Base-by-base conservation (phyloP, 2,888 invertebrate species). In the Drosophila tripunctata region DNA sequence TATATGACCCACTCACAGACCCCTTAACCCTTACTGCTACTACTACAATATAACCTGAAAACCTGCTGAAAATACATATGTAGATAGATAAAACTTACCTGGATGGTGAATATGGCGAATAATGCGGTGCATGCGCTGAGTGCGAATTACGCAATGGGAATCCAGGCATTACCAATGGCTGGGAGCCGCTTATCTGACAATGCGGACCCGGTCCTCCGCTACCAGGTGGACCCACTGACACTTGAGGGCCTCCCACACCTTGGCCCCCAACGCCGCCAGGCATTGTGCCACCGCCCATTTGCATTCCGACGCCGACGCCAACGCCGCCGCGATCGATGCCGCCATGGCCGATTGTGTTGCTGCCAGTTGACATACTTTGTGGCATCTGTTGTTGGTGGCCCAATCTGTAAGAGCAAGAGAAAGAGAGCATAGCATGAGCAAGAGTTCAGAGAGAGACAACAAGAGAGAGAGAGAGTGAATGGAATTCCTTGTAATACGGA, bases 61-160 rank as follows among this genome's bases (percentile, higher is more conserved):
- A n/a, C n/a, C n/a, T n/a, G n/a, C n/a, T n/a, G n/a, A n/a, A n/a
- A n/a, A n/a, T n/a, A n/a, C n/a, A n/a, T n/a, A n/a, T n/a, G 35
- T 12, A 1, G 14, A 35, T 27, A 43, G 27, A 27, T 27, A 27
- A 27, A 27, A 27, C 75, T 86, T 89, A 92, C 92, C 97, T 95
- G 91, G 96, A 97, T 91, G 96, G 96, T 88, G 96, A 96, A 93
- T 97, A 96, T 77, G 96, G 96, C 91, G 96, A 96, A 88, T 96
- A 96, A 91, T 96, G 96, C 86, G 95, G 95, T 90, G 95, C 94
- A 89, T 93, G 92, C 75, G 93, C 92, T 89, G 93, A 92, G 89
- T 92, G 92, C 87, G 93, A 93, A 78, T 93, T 92, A 69, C 96
- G 94, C 86, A 96, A 93, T 45, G 97, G 97, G 92, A 96, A 97